Base-by-base conservation (phyloP, 2,797 vertebrate genomes). In the Pipistrellus pipistrellus region DNA sequence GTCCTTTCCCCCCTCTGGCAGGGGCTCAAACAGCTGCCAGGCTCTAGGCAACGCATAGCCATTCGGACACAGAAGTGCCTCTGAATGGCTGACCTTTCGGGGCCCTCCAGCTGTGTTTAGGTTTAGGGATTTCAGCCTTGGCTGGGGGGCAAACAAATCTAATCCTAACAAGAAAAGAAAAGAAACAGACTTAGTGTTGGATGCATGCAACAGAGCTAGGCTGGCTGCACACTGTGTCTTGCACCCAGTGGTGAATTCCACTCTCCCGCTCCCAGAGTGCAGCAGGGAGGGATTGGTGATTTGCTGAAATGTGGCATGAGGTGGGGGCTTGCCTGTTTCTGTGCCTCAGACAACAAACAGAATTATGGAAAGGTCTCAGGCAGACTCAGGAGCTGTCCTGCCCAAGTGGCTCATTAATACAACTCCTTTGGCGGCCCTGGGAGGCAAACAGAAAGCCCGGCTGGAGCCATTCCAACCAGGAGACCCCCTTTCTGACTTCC, bases 111-210 rank as follows among this genome's bases (percentile, higher is more conserved):
- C 4, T 55, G 78, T 13, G 23, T 91, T 85, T 66, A 84, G 25
- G 72, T 97, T 97, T 96, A 83, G 20, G 71, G 88, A 90, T 85
- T 84, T 53, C 57, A 21, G 83, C 96, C 85, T 91, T 46, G 46
- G 78, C 18, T 55, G 59, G 20, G 32, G 53, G 46, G 17, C 38
- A 78, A 87, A 81, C 87, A 78, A 87, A 87, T 66, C 73, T 51
- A 93, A 71, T 21, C 30, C 15, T 83, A 75, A 76, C 32, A 73
- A 90, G 35, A 71, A 71, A 84, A 92, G 96, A 69, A 80, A 97
- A 69, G 15, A 85, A 76, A 76, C 62, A 4, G 4, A 72, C 10
- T 57, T 44, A 27, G 35, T 2, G 77, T 17, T 6, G 0, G 6
- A 23, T 10, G 46, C 71, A 4, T 35, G 18, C 44, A 20, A 6